Percentiles rank a stretch among this genome's conserved stretches.
These are phyloP conservation scores for Flexamia atlantica DNA, from an alignment of 2,888 invertebrate species.

Conservation along the genomic window DNA sequence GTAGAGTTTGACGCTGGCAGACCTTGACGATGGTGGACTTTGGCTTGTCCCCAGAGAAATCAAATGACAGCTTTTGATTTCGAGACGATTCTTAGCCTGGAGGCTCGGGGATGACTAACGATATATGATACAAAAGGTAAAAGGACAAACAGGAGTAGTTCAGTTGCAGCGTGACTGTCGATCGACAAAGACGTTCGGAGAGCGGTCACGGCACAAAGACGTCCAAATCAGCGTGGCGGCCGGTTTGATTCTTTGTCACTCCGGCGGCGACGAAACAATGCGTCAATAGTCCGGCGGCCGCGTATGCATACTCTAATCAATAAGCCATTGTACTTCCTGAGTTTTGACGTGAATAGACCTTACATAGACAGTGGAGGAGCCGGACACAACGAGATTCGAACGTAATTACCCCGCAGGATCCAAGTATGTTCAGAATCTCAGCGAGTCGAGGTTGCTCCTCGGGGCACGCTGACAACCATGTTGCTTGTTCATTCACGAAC, in stretches of 20 bases:
- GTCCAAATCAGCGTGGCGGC: conserved; percentile 34
- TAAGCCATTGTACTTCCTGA: conserved; percentile 46
- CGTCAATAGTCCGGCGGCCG: conserved; percentile 39
- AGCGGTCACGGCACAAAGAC: conserved; percentile 8
- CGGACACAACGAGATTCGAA: no score
- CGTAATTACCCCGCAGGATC: no score
- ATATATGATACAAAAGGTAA: not conserved
- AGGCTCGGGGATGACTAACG: not conserved
- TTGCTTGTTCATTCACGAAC: no score
- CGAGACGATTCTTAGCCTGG: not conserved
- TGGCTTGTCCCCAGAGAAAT: no score
- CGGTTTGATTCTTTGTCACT: conserved; percentile 46
- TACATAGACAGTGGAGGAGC: conserved; percentile 6
- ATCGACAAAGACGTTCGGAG: conserved; percentile 31
- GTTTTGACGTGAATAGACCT: conserved; percentile 42
- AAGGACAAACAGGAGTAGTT: conserved; percentile 24
- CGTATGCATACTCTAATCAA: conserved; percentile 43
- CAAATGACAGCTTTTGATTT: not conserved
- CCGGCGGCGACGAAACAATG: conserved; percentile 27
- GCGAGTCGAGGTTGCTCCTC: no score
- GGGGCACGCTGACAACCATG: no score
- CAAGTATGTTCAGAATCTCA: no score
- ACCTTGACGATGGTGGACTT: no score
- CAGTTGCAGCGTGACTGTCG: conserved; percentile 32
- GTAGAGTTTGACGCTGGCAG: no score